Evolutionary conservation across 2,888 invertebrate species (phyloP).

Genomic region (Folsomia manolachei): DNA sequence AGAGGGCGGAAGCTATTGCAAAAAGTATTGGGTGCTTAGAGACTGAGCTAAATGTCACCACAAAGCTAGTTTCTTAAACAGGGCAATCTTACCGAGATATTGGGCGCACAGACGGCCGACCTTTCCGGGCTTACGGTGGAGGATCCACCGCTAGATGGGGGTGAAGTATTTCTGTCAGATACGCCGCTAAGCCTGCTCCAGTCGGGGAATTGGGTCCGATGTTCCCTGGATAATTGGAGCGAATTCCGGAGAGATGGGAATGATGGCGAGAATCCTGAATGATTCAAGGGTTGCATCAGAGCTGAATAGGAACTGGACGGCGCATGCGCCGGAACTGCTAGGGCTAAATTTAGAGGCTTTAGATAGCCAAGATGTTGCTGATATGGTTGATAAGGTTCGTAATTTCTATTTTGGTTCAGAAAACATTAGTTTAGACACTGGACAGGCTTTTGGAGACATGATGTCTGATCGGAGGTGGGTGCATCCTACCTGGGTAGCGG

Average conservation of each 20-base stretch:
- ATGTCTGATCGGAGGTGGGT: slow-evolving; percentile 2
- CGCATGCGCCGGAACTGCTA: background rate
- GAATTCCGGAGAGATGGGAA: background rate
- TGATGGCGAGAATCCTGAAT: background rate
- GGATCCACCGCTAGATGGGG: background rate
- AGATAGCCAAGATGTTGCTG: background rate
- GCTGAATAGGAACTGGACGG: background rate
- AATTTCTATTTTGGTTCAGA: slow-evolving; percentile 16
- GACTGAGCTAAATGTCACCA: slow-evolving; percentile 1
- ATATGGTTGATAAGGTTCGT: background rate
- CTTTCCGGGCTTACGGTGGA: slow-evolving; percentile 5
- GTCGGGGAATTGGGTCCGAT: background rate
- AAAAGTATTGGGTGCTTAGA: background rate
- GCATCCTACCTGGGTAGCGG: slow-evolving; percentile 5
- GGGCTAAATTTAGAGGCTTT: background rate
- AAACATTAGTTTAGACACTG: background rate
- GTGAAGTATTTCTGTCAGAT: slow-evolving; percentile 10
- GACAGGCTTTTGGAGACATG: slow-evolving; percentile 1
- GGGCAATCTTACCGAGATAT: background rate
- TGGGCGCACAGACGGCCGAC: background rate
- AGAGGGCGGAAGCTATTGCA: background rate
- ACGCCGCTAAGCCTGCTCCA: slow-evolving; percentile 5
- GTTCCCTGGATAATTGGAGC: slow-evolving; percentile 19
- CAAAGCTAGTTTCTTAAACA: slow-evolving; percentile 7
- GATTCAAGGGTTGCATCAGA: background rate